Base-by-base conservation (phyloP, 2,113 vertebrate species). In the Petaurus breviceps region DNA sequence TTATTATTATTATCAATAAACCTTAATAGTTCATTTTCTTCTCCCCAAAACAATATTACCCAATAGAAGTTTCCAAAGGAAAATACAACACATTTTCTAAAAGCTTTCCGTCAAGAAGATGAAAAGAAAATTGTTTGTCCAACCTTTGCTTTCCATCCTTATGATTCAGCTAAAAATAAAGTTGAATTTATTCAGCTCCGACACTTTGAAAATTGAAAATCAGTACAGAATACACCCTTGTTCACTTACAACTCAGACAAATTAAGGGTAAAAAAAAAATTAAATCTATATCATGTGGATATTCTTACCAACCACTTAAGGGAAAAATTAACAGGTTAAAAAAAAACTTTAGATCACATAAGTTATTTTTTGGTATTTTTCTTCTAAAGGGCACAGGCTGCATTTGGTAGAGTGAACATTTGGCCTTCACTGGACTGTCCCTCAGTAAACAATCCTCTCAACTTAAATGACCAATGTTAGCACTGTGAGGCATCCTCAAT, bases 1-100 rank as follows among this genome's bases (percentile, higher is more conserved):
- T 92, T 9, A 92, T 92, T 92, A 91, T 96, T 92, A 92, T 94
- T 93, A 94, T 50, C 91, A 89, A 96, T 93, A 93, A 96, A 89
- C 84, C 90, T 95, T 98, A 97, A 92, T 93, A 97, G 95, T 96
- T 68, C n/a, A 52, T 94, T 93, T 97, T 0, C 91, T 3, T 95
- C 90, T 96, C 95, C 97, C 93, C 51, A 46, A 57, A 95, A 98
- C 97, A 98, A 92, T 77, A 97, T 96, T 94, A 96, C 57, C 94
- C 96, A 54, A 94, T 28, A 98, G 61, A 97, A 97, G 23, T 96
- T 26, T 96, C 94, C 92, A 51, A 95, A 51, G 91, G 97, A 92
- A 96, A 90, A 53, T 94, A 50, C 11, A 91, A 89, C 93, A 97
- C 92, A 93, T 96, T 95, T 93, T 43, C 68, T 84, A 7, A 84